Conservation (phyloP, 2,888 invertebrate species). For the Clunio marinus region DNA sequence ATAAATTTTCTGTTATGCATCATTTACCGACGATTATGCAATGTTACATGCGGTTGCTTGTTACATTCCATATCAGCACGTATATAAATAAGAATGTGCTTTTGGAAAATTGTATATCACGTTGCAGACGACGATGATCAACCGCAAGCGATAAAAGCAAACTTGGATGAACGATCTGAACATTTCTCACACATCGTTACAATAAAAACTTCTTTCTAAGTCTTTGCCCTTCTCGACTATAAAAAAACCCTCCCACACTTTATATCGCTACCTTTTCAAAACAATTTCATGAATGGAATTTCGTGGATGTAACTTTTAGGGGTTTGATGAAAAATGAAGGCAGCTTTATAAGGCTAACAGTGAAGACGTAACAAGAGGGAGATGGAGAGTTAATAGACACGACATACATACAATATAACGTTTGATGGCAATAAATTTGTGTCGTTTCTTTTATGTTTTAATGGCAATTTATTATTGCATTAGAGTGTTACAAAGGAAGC, state of each 20-base stretch:
- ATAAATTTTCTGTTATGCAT: neutral
- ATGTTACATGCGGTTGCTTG: conserved; percentile 18
- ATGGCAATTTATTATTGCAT: conserved; percentile 33
- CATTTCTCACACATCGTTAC: conserved; percentile 18
- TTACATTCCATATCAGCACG: too few species aligned
- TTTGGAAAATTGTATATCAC: too few species aligned
- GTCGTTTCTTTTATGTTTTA: conserved; percentile 31
- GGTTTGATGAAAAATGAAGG: conserved; percentile 24
- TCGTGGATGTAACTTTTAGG: neutral
- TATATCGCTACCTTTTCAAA: neutral
- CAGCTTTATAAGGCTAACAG: neutral
- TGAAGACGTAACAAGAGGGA: neutral
- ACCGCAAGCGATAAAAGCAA: conserved; percentile 22
- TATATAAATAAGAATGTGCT: too few species aligned
- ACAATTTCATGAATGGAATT: neutral
- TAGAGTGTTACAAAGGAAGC: neutral
- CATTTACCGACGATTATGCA: conserved; percentile 20
- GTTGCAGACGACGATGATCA: neutral
- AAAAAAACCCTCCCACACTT: conserved; percentile 2
- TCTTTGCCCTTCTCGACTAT: neutral
- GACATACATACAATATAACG: neutral
- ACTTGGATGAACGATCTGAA: neutral
- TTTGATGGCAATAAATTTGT: conserved; percentile 32
- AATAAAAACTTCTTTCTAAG: conserved; percentile 7
- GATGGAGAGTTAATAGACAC: conserved; percentile 27